These are phyloP conservation scores for Lerema accius DNA, from an alignment of 1,140 invertebrate genomes.

Conservation along the genomic window DNA sequence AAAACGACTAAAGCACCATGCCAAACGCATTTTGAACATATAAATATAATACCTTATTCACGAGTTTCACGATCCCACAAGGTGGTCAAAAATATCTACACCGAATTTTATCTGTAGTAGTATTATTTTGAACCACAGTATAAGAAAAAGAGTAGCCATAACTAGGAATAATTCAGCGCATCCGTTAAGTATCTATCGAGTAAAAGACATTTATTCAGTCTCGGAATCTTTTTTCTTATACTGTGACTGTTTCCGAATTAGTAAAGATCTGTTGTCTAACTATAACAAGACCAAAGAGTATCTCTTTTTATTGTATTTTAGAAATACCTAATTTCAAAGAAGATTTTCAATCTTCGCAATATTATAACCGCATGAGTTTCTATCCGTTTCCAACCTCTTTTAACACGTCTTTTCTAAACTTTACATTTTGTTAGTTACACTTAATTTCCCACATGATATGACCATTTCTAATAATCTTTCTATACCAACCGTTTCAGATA, in stretches of 20 bases:
- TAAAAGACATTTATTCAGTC: conserved; percentile 29
- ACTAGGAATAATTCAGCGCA: conserved; percentile 25
- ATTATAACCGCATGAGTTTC: conserved; percentile 67
- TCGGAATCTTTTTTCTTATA: conserved; percentile 24
- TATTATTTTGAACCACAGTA: conserved; percentile 28
- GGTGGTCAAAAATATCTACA: conserved; percentile 47
- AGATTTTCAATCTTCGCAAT: conserved; percentile 78
- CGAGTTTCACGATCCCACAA: conserved; percentile 45
- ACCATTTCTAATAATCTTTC: conserved; percentile 66
- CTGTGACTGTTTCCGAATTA: conserved; percentile 24
- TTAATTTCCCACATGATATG: conserved; percentile 78
- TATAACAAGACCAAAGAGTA: conserved; percentile 39
- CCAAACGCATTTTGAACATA: conserved; percentile 70
- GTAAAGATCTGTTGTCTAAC: conserved; percentile 36
- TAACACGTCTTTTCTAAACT: conserved; percentile 66
- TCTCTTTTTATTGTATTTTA: conserved; percentile 68
- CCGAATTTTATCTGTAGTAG: conserved; percentile 39
- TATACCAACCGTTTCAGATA: conserved; percentile 64
- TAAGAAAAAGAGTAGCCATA: conserved; percentile 29
- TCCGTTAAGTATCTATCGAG: background rate
- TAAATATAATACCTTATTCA: conserved; percentile 51
- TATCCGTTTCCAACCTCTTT: conserved; percentile 62
- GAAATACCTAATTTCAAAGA: conserved; percentile 70
- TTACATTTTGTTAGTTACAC: conserved; percentile 66
- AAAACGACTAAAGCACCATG: conserved; percentile 76